These are phyloP conservation scores for Boulengerochromis microlepis DNA, from an alignment of 2,113 vertebrate genomes.

Conservation along the genomic window DNA sequence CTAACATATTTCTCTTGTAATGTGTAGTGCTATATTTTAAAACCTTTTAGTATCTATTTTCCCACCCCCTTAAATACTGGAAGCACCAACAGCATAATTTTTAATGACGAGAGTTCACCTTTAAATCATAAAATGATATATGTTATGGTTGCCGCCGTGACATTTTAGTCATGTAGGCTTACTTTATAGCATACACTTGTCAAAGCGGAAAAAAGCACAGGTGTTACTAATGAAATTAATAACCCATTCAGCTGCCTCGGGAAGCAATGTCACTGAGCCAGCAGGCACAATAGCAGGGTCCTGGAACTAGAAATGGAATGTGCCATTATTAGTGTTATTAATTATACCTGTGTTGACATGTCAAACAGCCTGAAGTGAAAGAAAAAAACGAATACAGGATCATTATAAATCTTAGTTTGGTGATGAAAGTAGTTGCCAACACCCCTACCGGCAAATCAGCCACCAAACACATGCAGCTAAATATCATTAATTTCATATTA, in stretches of 20 bases:
- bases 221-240: not conserved
- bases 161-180: not conserved
- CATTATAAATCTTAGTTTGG: not conserved
- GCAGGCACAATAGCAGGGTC: not conserved
- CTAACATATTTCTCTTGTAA: not conserved
- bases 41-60: not conserved
- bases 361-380: not conserved
- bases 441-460: not conserved
- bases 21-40: not conserved
- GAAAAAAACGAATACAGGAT: not conserved
- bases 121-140: not conserved
- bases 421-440: not conserved
- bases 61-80: not conserved
- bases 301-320: not conserved
- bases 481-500: not conserved
- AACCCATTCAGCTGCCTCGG: not conserved
- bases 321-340: not conserved
- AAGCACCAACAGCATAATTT: not conserved
- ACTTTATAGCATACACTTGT: not conserved
- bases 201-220: not conserved
- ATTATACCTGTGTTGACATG: not conserved
- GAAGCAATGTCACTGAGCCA: not conserved
- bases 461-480: not conserved
- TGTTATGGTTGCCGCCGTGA: not conserved
- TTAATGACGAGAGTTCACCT: not conserved